Conservation (phyloP, 2,113 vertebrate genomes). For the pig (Sus scrofa) region DNA sequence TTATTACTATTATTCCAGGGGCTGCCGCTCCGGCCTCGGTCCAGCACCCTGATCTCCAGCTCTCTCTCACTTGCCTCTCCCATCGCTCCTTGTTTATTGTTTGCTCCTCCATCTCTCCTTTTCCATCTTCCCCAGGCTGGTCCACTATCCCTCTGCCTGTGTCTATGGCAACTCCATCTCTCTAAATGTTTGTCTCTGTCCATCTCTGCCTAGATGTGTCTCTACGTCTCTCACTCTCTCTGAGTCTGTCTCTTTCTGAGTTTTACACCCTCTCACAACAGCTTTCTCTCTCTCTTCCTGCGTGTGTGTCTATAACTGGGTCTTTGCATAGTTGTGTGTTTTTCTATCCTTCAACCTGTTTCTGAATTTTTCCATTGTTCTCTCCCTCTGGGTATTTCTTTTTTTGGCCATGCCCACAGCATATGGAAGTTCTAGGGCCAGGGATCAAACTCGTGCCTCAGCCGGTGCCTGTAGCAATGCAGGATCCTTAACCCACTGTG, state of each 20-base stretch:
- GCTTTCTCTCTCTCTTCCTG: not conserved
- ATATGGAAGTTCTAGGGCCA: too few relatives aligned
- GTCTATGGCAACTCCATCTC: rapidly evolving
- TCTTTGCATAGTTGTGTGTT: not conserved
- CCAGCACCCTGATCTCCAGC: too few relatives aligned
- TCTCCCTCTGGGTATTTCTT: not conserved
- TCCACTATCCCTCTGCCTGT: not conserved
- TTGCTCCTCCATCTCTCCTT: not conserved
- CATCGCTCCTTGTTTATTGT: not conserved
- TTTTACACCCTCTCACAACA: not conserved
- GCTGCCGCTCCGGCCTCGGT: not conserved
- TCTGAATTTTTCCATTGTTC: not conserved
- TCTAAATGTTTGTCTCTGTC: too few relatives aligned
- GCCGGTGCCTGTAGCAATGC: too few relatives aligned
- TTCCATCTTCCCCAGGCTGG: rapidly evolving
- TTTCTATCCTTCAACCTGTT: not conserved
- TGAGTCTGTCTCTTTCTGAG: not conserved
- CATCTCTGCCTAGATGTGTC: not conserved
- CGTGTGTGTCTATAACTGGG: not conserved
- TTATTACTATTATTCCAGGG: not conserved
- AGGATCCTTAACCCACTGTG: too few relatives aligned
- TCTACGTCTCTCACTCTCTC: not conserved
- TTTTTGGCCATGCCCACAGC: not conserved
- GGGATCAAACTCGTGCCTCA: too few relatives aligned
- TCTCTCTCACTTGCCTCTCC: not conserved